These are phyloP conservation scores for Cataglyphis hispanica DNA, from an alignment of 1,140 invertebrate species.

Conservation along the genomic window DNA sequence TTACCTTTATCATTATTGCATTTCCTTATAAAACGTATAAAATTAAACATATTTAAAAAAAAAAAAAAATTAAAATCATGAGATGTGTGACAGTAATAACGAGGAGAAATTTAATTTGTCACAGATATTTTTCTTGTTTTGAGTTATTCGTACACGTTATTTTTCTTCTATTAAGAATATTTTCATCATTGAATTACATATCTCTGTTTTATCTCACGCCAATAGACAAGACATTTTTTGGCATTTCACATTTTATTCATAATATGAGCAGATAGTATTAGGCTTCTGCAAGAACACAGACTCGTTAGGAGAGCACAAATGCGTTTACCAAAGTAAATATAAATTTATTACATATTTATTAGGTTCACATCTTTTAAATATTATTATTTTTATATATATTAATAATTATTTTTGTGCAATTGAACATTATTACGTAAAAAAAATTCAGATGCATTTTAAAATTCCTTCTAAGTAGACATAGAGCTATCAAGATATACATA, in stretches of 20 bases:
- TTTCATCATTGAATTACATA: background rate
- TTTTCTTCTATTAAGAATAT: background rate
- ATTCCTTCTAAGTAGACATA: constrained; percentile 15
- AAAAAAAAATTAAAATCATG: constrained; percentile 33
- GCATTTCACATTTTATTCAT: constrained; percentile 31
- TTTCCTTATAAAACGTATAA: constrained; percentile 31
- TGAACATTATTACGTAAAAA: background rate
- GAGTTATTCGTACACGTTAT: constrained; percentile 12
- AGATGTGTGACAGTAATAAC: constrained; percentile 14
- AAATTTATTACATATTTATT: constrained; percentile 10
- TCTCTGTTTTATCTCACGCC: constrained; percentile 9
- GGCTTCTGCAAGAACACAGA: constrained; percentile 45
- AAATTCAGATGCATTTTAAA: background rate
- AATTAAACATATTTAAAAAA: constrained; percentile 39
- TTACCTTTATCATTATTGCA: constrained; percentile 55
- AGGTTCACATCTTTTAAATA: constrained; percentile 11
- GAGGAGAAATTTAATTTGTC: constrained; percentile 10
- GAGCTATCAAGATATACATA: constrained; percentile 6
- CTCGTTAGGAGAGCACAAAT: constrained; percentile 56
- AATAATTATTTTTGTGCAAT: background rate
- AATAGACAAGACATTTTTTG: constrained; percentile 14
- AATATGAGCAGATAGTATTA: constrained; percentile 15
- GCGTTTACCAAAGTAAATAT: constrained; percentile 26
- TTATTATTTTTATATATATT: constrained; percentile 16
- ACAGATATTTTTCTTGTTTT: constrained; percentile 13